Evolutionary conservation across 2,888 invertebrate genomes (phyloP).

Genomic region (Cheilosia grossa): DNA sequence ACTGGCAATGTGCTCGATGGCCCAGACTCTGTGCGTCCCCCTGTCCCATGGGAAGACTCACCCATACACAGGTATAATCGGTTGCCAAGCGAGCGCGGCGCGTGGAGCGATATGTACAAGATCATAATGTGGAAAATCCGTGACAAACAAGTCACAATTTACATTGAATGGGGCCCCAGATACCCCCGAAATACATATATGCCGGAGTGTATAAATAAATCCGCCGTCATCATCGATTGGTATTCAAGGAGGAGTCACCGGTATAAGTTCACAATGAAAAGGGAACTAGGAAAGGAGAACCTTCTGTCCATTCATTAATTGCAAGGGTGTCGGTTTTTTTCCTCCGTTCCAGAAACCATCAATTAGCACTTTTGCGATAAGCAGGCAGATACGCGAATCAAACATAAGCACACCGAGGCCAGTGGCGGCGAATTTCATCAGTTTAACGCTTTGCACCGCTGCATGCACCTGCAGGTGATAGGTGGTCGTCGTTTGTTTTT

Average conservation of each 20-base stretch:
- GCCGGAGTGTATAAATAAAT: constrained; percentile 35
- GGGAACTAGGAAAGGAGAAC: not conserved
- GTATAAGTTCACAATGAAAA: not conserved
- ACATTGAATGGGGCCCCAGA: constrained; percentile 57
- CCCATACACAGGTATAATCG: constrained; percentile 31
- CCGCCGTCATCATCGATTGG: not conserved
- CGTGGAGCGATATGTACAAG: constrained; percentile 59
- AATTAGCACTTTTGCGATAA: constrained; percentile 73
- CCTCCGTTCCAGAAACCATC: constrained; percentile 61
- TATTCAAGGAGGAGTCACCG: constrained; percentile 7
- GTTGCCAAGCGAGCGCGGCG: constrained; percentile 18
- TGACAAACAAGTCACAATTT: constrained; percentile 72
- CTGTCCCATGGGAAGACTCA: constrained; percentile 24
- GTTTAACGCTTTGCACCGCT: constrained; percentile 46
- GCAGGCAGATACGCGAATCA: constrained; percentile 69
- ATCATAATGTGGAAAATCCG: constrained; percentile 68
- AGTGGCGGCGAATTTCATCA: constrained; percentile 62
- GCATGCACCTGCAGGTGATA: constrained; percentile 62
- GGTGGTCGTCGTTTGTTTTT: constrained; percentile 1
- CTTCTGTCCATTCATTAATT: constrained; percentile 62
- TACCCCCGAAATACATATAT: constrained; percentile 15
- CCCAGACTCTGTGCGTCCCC: constrained; percentile 22
- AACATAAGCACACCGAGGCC: constrained; percentile 64
- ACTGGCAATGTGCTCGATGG: constrained; percentile 75
- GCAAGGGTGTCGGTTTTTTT: constrained; percentile 25